Conservation (phyloP, 2,888 invertebrate genomes). For the Hemaris fuciformis region DNA sequence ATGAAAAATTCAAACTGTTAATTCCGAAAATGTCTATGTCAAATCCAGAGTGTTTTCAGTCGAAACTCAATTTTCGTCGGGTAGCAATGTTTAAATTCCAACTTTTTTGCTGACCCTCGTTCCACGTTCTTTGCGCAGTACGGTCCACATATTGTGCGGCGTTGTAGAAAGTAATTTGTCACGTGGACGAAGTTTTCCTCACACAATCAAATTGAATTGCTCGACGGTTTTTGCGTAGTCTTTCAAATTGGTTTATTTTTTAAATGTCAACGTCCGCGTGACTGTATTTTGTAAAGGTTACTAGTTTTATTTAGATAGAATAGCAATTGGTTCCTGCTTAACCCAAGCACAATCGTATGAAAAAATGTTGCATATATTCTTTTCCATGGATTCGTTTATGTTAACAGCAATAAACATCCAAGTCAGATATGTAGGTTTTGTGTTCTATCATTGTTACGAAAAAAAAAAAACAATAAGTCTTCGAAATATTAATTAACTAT, state of each 20-base stretch:
- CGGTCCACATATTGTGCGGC: neutral
- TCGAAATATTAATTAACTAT: too few species aligned
- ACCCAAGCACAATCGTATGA: too few species aligned
- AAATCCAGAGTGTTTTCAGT: too few species aligned
- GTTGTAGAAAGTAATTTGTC: conserved; percentile 10
- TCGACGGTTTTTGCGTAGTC: conserved; percentile 11
- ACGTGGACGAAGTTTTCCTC: conserved; percentile 4
- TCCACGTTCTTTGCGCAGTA: neutral
- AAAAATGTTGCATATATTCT: too few species aligned
- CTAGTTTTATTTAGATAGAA: neutral
- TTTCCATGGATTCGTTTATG: too few species aligned
- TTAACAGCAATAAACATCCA: too few species aligned
- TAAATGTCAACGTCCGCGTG: neutral
- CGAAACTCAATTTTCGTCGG: neutral
- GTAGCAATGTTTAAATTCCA: neutral
- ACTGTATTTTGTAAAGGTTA: neutral
- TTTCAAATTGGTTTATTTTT: neutral
- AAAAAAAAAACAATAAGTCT: too few species aligned
- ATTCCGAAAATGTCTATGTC: neutral
- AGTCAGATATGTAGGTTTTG: too few species aligned
- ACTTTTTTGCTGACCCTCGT: neutral
- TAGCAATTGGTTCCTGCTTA: too few species aligned
- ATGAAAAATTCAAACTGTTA: too few species aligned
- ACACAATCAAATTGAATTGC: conserved; percentile 21
- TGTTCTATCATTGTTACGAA: too few species aligned